Evolutionary conservation across 2,113 vertebrate species (phyloP), one percentile per base, ranked within the genome.

Genomic region (Pelusios castaneus): DNA sequence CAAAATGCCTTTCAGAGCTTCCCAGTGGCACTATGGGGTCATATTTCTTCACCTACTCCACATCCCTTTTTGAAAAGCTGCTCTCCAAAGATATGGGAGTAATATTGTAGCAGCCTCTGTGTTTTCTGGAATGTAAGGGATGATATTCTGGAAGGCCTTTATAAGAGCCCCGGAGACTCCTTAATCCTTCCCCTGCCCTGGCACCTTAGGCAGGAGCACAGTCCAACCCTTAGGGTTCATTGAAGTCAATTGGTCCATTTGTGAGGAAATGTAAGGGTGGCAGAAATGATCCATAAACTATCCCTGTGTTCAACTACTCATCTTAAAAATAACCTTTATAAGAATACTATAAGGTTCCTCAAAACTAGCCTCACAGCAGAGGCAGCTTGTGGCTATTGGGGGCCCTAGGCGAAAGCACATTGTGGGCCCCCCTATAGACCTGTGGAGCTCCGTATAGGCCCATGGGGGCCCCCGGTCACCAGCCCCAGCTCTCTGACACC

Each of bases 11-110:
- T 87, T 63, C 56, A 22, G 13, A 79, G 24, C 41, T 92, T 77
- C 31, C 67, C 45, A 14, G 14, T 25, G 54, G 60, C 49, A 5
- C 1, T 0, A 0, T 2, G 4, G 7, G 14, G 17, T 2, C 22
- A 4, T 51, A n/a, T 3, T 5, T 45, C 76, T 84, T 77, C 80
- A 52, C 47, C 63, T 87, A 47, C 11, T 91, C 73, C 29, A 86
- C n/a, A 17, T 2, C 27, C 25, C n/a, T 54, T 25, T 38, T 75
- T 81, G 31, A 31, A 12, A 3, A 70, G 56, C 6, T 75, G 82
- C 54, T 86, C n/a, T 75, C 51, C 58, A 38, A 17, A 45, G 27
- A 27, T 31, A 31, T 67, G 8, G 49, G 24, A 80, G 38, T 25
- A 13, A 41, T 17, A 56, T 90, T 73, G 45, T n/a, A 77, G 73